A percentile compares a stretch with the other conserved stretches of the same genome.
phyloP scores from a whole-genome alignment of 2,797 vertebrate genomes.

The Serranus cabrilla region DNA sequence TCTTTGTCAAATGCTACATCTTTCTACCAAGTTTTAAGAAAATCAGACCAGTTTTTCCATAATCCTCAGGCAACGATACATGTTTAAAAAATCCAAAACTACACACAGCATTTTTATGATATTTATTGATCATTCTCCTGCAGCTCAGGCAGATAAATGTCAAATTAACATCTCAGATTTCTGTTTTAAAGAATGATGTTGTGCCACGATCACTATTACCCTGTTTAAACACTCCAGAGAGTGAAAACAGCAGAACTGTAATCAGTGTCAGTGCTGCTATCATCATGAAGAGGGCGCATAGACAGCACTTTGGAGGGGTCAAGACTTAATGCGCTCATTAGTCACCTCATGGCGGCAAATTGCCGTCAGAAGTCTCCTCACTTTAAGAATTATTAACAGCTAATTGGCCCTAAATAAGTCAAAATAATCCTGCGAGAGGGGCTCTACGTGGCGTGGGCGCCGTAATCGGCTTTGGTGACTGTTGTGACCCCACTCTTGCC shows the following conservation, averaged over 20 bases:
- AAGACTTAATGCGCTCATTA: slow-evolving; percentile 83
- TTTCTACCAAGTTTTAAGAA: no score
- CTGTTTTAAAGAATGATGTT: not conserved
- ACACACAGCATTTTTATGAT: not conserved
- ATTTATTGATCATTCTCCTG: not conserved
- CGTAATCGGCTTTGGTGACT: slow-evolving; percentile 85
- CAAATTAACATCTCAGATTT: not conserved
- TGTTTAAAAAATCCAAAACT: not conserved
- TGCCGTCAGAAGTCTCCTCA: slow-evolving; percentile 76
- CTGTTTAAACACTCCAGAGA: slow-evolving; percentile 9
- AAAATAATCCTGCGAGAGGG: slow-evolving; percentile 74
- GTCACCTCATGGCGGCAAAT: slow-evolving; percentile 75
- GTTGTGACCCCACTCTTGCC: slow-evolving; percentile 79
- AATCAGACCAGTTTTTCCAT: no score
- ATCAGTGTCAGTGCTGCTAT: slow-evolving; percentile 26
- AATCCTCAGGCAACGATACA: no score
- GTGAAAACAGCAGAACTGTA: slow-evolving; percentile 14
- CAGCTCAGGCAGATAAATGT: slow-evolving; percentile 3
- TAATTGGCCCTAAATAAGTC: slow-evolving; percentile 85
- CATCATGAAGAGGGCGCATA: slow-evolving; percentile 63
- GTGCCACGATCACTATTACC: slow-evolving; percentile 8
- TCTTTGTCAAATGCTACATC: no score
- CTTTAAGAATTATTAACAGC: slow-evolving; percentile 84
- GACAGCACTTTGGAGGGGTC: slow-evolving; percentile 42
- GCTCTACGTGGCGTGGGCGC: slow-evolving; percentile 64